phyloP scores from a whole-genome alignment of 1,140 invertebrate genomes.

The Calephelis virginiensis region DNA sequence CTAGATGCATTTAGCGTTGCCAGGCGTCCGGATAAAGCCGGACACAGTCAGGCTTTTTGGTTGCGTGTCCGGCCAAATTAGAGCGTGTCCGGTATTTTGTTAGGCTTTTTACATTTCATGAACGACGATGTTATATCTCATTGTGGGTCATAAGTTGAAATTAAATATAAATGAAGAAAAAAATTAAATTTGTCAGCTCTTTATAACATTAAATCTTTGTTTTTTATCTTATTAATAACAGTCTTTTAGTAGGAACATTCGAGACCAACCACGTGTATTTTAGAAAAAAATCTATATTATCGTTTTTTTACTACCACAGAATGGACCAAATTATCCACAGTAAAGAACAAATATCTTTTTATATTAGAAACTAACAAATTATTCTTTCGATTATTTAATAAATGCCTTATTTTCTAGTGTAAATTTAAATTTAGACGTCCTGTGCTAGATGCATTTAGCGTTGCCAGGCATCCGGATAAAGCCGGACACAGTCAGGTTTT shows the following conservation, averaged over 20 bases:
- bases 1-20: background rate
- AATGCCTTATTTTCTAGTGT: too few relatives aligned
- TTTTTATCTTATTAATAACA: background rate
- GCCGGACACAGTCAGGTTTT: too few relatives aligned
- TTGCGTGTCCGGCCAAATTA: too few relatives aligned
- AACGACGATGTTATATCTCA: too few relatives aligned
- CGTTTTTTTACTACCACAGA: slow-evolving; percentile 3
- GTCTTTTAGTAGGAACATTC: background rate
- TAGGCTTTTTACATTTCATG: too few relatives aligned
- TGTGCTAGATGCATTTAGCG: background rate
- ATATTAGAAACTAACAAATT: too few relatives aligned
- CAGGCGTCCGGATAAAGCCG: too few relatives aligned
- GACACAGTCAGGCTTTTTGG: too few relatives aligned
- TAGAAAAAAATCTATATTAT: background rate
- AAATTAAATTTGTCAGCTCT: background rate
- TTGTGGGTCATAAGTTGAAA: background rate
- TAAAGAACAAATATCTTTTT: background rate
- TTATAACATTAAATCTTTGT: too few relatives aligned
- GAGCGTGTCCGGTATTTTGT: too few relatives aligned
- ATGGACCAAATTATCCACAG: background rate
- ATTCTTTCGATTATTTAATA: too few relatives aligned
- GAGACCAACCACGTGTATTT: background rate
- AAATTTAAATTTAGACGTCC: background rate
- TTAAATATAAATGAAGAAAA: background rate
- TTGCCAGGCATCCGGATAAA: too few relatives aligned